Base-by-base conservation (phyloP, 2,888 invertebrate genomes). In the Ptilodon capucinus region DNA sequence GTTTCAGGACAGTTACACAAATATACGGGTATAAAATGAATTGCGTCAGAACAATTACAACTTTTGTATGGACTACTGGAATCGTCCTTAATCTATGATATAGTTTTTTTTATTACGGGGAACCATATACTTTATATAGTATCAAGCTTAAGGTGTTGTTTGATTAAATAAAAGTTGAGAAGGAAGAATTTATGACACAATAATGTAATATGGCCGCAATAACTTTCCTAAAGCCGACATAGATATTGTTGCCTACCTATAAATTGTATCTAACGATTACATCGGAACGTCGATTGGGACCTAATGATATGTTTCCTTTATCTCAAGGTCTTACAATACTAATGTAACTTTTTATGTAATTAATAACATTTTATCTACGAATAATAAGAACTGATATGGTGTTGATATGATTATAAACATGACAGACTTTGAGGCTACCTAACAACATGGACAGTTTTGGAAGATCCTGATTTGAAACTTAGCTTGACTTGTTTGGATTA, bases 271-370 rank as follows among this genome's bases (percentile, higher is more conserved):
- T 40, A 14, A 25, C 1, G 14, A 40, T 40, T 25, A 16, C 13
- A 25, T 40, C 25, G 16, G 9, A 8, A 13, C n/a, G 16, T 39
- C 11, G 16, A 16, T 16, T 9, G 25, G 16, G 39, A 21, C 21
- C 39, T 39, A 21, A 21, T 25, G 19, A 25, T 2, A 16, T 16
- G 16, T 25, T 25, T 40, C 1, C 25, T 17, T 40, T 43, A 28
- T 43, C 34, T 46, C 43, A 41, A 42, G 46, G 42, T n/a, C 11
- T 13, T 17, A 16, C 4, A 34, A 42, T 35, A 42, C n/a, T 35
- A 14, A 21, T 13, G 8, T 13, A 8, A 39, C 21, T 21, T 39
- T 9, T 39, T 21, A 19, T 21, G 21, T 36, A 36, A 39, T 39
- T 21, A 21, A 39, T 21, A 39, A 9, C 6, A 5, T 21, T 35